Evolutionary conservation across 2,888 invertebrate species (phyloP), one percentile per base, ranked within the genome.

Genomic region (Embidobia sp.): DNA sequence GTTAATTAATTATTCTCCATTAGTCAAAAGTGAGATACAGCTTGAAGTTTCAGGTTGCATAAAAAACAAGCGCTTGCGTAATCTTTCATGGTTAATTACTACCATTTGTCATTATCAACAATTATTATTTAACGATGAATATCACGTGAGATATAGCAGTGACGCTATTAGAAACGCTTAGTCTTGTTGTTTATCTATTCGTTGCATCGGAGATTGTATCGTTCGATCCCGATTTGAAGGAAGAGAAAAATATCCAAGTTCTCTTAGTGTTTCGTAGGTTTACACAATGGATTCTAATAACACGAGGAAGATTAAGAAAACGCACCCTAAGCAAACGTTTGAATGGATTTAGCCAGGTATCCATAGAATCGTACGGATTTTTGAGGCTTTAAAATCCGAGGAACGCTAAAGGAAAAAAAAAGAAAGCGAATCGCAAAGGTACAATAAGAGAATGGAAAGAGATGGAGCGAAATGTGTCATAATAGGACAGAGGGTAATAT

Each of bases 331-430:
- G 80, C 80, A 81, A 83, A 83, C 79, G 80, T 73, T 80, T 85
- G 84, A 85, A 85, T 85, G 82, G 83, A 83, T 72, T 81, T 77
- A 79, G 75, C 78, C 81, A 84, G 84, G 84, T 84, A 85, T 79
- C 64, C 66, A 44, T 13, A 66, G 49, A 74, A 79, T 77, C 67
- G 79, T 76, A 73, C 70, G 66, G 70, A 79, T 69, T 66, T 72
- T 61, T 51, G 70, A 61, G 53, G 69, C 69, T 73, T 44, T 69
- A 64, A 69, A 79, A 78, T 69, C 70, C 49, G 61, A 63, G 64
- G 64, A 77, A 64, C 67, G 59, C 44, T 51, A 59, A 77, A 80
- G 61, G 63, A 76, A 61, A 75, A 79, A 64, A 35, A 57, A 40
- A 27, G 63, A n/a, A n/a, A n/a, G n/a, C n/a, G 76, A 63, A 69